Base-by-base conservation (phyloP, 2,113 vertebrate species). In the Colius striatus region DNA sequence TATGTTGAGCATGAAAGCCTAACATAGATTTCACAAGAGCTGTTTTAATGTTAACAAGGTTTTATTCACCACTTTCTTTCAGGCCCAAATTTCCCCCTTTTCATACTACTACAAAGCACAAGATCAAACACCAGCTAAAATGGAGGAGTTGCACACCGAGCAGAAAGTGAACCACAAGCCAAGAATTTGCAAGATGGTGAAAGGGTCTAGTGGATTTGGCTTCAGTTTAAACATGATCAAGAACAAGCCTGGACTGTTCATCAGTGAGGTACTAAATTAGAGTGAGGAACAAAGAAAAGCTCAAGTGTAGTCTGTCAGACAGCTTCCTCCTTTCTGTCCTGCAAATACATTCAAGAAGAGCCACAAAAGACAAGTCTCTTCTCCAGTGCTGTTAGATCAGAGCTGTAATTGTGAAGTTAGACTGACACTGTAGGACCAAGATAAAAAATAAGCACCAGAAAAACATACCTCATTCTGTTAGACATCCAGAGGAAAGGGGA, bases 191-290 rank as follows among this genome's bases (percentile, higher is more conserved):
- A 98, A 87, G 41, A 97, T 99, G 96, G 92, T 97, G 61, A 99
- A 98, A 94, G 97, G 98, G 8, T 71, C 98, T 7, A 93, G 62
- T 8, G 99, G 98, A 78, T 99, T 97, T 53, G 99, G 99, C 75
- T 99, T 99, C 96, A 99, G 97, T 97, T 96, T 99, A 63, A 99
- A 99, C 25, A 97, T 98, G 55, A 97, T 98, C 83, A 97, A 95
- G 96, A 99, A 98, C 36, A 85, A 97, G 65, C 88, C 92, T 41
- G 99, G 98, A 77, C 97, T 98, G 32, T 98, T 98, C 94, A 96
- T 99, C 94, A 98, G 93, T 90, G 97, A 99, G 98, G 99, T 99
- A 98, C 41, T 85, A 74, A 73, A 5, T 10, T 43, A 90, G 54
- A 66, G 81, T 2, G 10, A 90, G 19, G 47, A 30, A 57, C 13